phyloP scores from a whole-genome alignment of 2,888 invertebrate species.

The Caenorhabditis sulstoni region DNA sequence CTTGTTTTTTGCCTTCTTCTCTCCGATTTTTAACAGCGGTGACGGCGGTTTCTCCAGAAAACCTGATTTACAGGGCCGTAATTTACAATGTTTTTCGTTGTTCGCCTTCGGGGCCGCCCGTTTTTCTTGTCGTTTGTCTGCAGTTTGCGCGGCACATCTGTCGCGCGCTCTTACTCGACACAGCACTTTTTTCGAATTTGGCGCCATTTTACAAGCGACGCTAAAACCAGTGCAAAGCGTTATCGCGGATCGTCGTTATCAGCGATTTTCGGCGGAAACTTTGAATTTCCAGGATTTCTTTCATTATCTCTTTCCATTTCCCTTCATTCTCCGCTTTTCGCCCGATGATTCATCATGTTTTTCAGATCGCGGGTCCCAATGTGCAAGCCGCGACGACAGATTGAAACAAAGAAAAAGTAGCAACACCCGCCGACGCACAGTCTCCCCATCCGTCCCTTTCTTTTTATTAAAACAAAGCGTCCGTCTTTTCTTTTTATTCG shows the following conservation, averaged over 20 bases:
- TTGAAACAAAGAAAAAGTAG: slow-evolving; percentile 47
- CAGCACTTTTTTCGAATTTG: no score
- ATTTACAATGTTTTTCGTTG: slow-evolving; percentile 14
- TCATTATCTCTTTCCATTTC: neutral
- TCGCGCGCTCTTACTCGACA: neutral
- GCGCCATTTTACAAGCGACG: no score
- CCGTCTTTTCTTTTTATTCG: slow-evolving; percentile 2
- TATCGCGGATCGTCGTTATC: no score
- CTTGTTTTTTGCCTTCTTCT: neutral
- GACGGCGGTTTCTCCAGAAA: slow-evolving; percentile 27
- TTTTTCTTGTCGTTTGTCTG: slow-evolving; percentile 8
- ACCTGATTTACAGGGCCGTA: slow-evolving; percentile 40
- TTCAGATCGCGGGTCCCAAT: slow-evolving; percentile 31
- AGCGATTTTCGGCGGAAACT: no score
- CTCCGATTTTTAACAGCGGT: slow-evolving; percentile 31
- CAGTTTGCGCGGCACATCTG: neutral
- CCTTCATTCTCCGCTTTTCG: no score
- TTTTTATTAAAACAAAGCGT: slow-evolving; percentile 22
- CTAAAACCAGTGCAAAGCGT: no score
- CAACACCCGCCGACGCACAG: slow-evolving; percentile 11
- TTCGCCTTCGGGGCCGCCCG: neutral
- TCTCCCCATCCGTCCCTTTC: slow-evolving; percentile 6
- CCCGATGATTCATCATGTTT: no score
- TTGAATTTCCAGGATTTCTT: no score
- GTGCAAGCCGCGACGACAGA: slow-evolving; percentile 43